Evolutionary conservation across 2,888 invertebrate genomes (phyloP), one percentile per base, ranked within the genome.

Genomic region (Zaprionus bogoriensis): DNA sequence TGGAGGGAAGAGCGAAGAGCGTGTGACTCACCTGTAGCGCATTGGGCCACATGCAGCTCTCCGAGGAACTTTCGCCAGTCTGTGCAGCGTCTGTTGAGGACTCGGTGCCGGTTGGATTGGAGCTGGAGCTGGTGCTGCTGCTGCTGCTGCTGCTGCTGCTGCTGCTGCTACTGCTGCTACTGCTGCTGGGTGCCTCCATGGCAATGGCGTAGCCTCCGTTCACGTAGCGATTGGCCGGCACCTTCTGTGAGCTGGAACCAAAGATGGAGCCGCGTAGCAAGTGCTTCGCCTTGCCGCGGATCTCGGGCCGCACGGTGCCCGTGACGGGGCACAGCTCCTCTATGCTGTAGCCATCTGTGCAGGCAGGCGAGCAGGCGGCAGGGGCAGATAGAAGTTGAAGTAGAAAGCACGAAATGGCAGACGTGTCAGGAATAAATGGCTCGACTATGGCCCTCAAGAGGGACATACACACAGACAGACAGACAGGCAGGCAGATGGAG

Each of bases 21-120:
- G 9, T 23, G 23, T 23, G 7, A 17, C 54, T 91, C 92, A 96
- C 96, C 95, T 96, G 96, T 74, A 96, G 92, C 53, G 95, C 93
- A 85, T 93, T 94, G 6, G 96, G 95, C 94, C 95, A 95, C 53
- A 94, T 92, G 87, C 96, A 96, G 22, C 87, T 90, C 64, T 90
- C 90, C 4, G 89, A 80, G n/a, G 85, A 78, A 55, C 70, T 76
- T 48, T 88, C 87, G 44, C 67, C 36, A 12, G 60, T 64, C 2
- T 51, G 67, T 3, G 50, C 74, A 44, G 76, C 76, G 30, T 63
- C 75, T 20, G 58, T 38, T 22, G 54, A 39, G 4, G 55, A 45
- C 14, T 77, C 75, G 17, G 65, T 57, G 28, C 36, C 64, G 17
- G 61, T 30, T 30, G 60, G 58, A 32, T 44, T 54, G 6, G 68